phyloP scores from a whole-genome alignment of 2,797 vertebrate genomes.

The Tokudaia muenninki region DNA sequence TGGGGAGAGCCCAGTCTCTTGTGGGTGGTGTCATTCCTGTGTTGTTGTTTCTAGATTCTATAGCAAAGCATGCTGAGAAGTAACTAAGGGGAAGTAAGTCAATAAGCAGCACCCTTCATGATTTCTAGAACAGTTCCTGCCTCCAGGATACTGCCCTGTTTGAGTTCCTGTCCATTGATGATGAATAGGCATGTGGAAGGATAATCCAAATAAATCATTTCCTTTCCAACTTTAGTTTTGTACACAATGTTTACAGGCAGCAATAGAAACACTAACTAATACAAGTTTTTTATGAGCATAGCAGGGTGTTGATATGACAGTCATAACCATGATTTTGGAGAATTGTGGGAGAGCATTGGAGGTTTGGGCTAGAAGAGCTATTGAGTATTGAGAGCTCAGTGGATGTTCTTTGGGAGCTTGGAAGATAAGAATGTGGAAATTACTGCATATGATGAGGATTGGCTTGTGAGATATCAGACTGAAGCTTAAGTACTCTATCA shows the following conservation, averaged over 20 bases:
- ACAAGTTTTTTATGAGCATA: too few relatives aligned
- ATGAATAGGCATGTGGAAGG: not conserved
- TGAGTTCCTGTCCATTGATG: not conserved
- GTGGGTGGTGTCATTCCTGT: not conserved
- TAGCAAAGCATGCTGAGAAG: not conserved
- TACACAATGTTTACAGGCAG: not conserved
- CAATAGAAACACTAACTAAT: not conserved
- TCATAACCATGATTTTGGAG: too few relatives aligned
- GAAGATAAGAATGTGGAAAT: too few relatives aligned
- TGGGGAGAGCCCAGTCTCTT: not conserved
- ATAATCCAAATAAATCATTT: not conserved
- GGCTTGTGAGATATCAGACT: too few relatives aligned
- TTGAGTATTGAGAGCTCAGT: too few relatives aligned
- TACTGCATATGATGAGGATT: too few relatives aligned
- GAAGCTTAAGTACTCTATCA: too few relatives aligned
- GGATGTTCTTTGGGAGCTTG: too few relatives aligned
- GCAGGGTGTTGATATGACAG: too few relatives aligned
- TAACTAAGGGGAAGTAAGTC: not conserved
- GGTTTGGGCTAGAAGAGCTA: too few relatives aligned
- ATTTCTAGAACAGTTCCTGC: not conserved
- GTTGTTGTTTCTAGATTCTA: not conserved
- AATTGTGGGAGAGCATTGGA: too few relatives aligned
- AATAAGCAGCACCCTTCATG: not conserved
- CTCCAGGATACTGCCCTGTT: not conserved
- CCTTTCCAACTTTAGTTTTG: not conserved